Conservation (phyloP, 2,797 vertebrate genomes). For the Phrynocephalus vlangalii region DNA sequence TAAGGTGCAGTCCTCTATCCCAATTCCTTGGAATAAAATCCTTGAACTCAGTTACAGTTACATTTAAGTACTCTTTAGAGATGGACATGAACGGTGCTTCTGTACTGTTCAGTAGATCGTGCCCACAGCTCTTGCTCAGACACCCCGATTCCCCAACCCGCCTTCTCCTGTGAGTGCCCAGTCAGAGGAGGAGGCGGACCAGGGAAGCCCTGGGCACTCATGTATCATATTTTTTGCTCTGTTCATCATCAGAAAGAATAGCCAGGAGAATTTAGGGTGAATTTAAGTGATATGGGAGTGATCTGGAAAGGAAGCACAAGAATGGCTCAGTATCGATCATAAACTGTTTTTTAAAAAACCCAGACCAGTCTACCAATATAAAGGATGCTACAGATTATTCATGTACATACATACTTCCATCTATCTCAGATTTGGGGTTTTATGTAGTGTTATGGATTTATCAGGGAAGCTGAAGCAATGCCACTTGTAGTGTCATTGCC, state of each 20-base stretch:
- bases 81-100: too few relatives aligned
- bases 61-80: neutral
- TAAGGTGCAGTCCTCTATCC: neutral
- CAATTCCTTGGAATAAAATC: neutral
- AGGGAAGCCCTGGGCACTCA: too few relatives aligned
- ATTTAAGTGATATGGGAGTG: neutral
- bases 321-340: neutral
- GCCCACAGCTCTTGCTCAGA: too few relatives aligned
- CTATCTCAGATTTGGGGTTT: constrained; percentile 9
- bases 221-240: neutral
- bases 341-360: neutral
- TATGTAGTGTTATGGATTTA: neutral
- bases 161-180: too few relatives aligned
- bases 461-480: neutral
- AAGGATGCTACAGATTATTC: neutral
- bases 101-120: too few relatives aligned
- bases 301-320: neutral
- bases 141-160: too few relatives aligned
- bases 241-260: neutral
- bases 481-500: neutral
- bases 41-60: neutral
- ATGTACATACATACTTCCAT: too few relatives aligned
- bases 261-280: neutral
- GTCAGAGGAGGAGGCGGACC: too few relatives aligned
- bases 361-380: neutral